Evolutionary conservation across 2,797 vertebrate species (phyloP).

Genomic region (Poeciliopsis presidionis): DNA sequence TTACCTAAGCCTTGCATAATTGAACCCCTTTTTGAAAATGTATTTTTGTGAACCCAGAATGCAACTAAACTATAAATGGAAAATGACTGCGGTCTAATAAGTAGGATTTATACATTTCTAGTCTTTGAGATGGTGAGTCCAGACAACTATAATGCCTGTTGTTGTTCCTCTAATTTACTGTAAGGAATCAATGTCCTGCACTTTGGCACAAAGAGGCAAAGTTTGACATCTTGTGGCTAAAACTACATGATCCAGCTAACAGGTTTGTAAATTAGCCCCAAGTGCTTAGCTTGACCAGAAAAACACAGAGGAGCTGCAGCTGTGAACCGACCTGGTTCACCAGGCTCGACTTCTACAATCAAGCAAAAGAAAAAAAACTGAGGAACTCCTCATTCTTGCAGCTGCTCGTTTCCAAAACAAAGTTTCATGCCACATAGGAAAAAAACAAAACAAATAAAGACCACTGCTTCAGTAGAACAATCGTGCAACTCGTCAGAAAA

Average conservation of each 20-base stretch:
- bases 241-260: background rate
- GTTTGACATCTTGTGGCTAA: background rate
- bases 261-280: background rate
- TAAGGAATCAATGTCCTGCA: constrained; percentile 23
- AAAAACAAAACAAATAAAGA: background rate
- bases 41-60: constrained; percentile 50
- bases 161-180: constrained; percentile 30
- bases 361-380: background rate
- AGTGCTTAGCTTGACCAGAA: background rate
- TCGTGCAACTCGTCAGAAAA: background rate
- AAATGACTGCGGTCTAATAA: constrained; percentile 11
- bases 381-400: background rate
- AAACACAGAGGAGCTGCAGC: background rate
- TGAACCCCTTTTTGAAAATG: constrained; percentile 51
- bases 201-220: background rate
- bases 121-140: background rate
- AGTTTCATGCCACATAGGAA: background rate
- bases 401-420: background rate
- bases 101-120: background rate
- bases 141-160: constrained; percentile 16
- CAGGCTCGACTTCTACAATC: background rate
- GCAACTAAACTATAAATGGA: constrained; percentile 39
- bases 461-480: background rate
- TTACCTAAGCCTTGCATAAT: constrained; percentile 73
- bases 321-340: background rate